A percentile compares a stretch with the other conserved stretches of the same genome.
These are phyloP conservation scores for Mamestra configurata DNA, from an alignment of 1,140 invertebrate species.

Conservation along the genomic window DNA sequence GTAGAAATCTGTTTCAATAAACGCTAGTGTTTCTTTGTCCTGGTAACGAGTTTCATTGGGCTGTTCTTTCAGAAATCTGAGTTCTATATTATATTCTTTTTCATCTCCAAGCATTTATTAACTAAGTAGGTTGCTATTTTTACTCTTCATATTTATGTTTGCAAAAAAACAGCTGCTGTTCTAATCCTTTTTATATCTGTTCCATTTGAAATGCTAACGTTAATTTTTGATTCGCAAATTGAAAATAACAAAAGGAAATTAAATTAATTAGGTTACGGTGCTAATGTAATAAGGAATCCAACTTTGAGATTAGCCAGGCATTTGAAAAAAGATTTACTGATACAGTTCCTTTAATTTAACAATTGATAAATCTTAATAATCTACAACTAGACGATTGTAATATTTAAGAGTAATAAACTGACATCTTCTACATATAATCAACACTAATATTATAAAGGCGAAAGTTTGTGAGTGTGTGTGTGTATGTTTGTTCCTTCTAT, in stretches of 20 bases:
- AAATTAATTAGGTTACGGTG: conserved; percentile 1
- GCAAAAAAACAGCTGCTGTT: too few species aligned
- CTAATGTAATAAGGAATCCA: neutral
- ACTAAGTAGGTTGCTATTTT: too few species aligned
- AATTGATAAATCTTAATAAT: neutral
- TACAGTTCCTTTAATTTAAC: neutral
- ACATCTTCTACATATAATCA: too few species aligned
- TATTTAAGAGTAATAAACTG: too few species aligned
- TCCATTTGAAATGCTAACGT: neutral
- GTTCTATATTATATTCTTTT: too few species aligned
- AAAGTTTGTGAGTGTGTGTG: too few species aligned
- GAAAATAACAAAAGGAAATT: neutral
- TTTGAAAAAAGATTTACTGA: neutral
- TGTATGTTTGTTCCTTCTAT: too few species aligned
- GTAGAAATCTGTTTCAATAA: neutral
- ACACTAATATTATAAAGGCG: too few species aligned
- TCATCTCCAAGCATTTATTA: too few species aligned
- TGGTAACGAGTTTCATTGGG: neutral
- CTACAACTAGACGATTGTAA: too few species aligned
- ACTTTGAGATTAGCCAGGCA: conserved; percentile 19
- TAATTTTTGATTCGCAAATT: neutral
- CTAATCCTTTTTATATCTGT: too few species aligned
- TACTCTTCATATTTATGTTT: too few species aligned
- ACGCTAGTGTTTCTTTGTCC: neutral
- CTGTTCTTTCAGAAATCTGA: neutral